These are phyloP conservation scores for Noturus placidus DNA, from an alignment of 2,113 vertebrate genomes.

Conservation along the genomic window DNA sequence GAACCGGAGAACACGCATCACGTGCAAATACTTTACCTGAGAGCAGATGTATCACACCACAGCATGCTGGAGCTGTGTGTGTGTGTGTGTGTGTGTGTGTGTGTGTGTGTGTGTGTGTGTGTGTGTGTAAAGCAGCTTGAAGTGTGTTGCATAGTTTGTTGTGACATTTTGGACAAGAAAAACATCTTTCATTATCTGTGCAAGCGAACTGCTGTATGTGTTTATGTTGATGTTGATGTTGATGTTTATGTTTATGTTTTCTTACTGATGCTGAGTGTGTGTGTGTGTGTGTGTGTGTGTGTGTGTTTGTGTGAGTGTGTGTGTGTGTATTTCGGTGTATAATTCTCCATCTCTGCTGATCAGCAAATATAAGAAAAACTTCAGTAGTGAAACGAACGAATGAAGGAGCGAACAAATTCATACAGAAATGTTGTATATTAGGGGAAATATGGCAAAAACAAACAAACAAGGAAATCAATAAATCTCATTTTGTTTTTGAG, in stretches of 20 bases:
- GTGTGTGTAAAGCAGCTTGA: background rate
- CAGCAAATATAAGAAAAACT: background rate
- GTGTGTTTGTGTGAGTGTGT: background rate
- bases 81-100: background rate
- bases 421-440: background rate
- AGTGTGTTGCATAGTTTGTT: too few relatives aligned
- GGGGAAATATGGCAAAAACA: background rate
- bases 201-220: background rate
- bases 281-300: background rate
- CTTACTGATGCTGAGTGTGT: background rate
- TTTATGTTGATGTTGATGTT: background rate
- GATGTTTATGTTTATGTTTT: background rate
- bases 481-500: background rate
- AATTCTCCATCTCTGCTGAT: background rate
- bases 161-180: too few relatives aligned
- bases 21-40: conserved; percentile 1
- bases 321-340: background rate
- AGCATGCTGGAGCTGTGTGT: background rate
- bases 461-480: background rate
- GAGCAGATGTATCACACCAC: background rate
- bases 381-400: background rate
- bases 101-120: background rate
- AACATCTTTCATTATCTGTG: background rate
- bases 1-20: background rate
- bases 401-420: too few relatives aligned